Conservation (phyloP, 2,797 vertebrate genomes). For the Pseudochaenichthys georgianus region DNA sequence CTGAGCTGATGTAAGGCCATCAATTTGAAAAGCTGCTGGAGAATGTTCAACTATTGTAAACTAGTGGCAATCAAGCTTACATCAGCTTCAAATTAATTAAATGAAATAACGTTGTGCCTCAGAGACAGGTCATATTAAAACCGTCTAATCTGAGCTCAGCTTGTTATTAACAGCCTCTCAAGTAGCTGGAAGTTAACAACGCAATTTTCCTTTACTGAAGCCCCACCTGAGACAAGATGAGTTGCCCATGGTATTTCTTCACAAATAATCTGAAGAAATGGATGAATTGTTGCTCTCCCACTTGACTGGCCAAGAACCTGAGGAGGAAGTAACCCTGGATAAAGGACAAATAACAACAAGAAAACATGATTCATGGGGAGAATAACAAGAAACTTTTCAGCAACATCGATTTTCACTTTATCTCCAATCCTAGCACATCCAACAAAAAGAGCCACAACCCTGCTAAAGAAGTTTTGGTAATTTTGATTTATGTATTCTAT, state of each 20-base stretch:
- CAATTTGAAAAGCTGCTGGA: constrained; percentile 47
- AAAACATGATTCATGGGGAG: constrained; percentile 31
- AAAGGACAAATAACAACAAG: constrained; percentile 38
- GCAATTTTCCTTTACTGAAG: constrained; percentile 1
- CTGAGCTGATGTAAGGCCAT: constrained; percentile 48
- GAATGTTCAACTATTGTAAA: constrained; percentile 37
- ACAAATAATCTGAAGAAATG: constrained; percentile 91
- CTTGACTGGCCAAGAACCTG: constrained; percentile 85
- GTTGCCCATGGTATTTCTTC: constrained; percentile 90
- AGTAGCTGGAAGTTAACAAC: constrained; percentile 39
- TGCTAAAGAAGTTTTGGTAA: not conserved
- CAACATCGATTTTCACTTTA: not conserved
- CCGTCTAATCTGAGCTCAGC: constrained; percentile 33
- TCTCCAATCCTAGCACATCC: not conserved
- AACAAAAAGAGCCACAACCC: not conserved
- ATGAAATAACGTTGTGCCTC: constrained; percentile 50
- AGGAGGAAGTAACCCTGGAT: constrained; percentile 96
- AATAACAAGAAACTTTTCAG: constrained; percentile 4
- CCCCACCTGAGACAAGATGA: constrained; percentile 94
- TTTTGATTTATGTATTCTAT: constrained; percentile 6
- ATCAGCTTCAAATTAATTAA: constrained; percentile 63
- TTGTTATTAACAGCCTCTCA: constrained; percentile 47
- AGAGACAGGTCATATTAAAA: constrained; percentile 56
- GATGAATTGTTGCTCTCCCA: constrained; percentile 88
- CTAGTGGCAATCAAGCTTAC: constrained; percentile 37